Conservation (phyloP, 35 echinoderm and acorn worm species). For the Ophioderma brevispina region DNA sequence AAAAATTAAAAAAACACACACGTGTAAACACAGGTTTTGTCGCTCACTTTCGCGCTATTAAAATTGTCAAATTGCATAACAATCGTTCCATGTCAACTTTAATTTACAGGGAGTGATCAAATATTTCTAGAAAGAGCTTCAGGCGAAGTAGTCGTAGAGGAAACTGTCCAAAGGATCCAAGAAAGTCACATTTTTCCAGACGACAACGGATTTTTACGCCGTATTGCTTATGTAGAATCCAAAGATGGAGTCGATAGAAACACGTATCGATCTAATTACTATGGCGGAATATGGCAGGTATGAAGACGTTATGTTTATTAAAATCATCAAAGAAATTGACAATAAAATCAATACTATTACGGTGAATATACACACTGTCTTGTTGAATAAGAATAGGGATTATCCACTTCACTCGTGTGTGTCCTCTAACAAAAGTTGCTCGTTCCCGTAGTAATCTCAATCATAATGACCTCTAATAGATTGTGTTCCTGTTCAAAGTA, state of each 20-base stretch:
- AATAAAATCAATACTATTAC: not conserved
- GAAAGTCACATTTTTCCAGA: not conserved
- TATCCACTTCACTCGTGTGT: too few species aligned
- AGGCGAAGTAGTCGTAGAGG: not conserved
- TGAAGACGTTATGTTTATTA: not conserved
- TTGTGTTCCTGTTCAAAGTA: not conserved
- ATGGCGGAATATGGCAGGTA: slow-evolving; percentile 18
- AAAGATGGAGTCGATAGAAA: not conserved
- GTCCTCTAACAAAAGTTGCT: too few species aligned
- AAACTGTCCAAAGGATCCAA: not conserved
- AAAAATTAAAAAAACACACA: too few species aligned
- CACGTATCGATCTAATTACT: not conserved
- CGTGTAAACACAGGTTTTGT: too few species aligned
- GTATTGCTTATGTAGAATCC: not conserved
- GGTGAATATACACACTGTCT: too few species aligned
- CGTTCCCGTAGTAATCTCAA: not conserved
- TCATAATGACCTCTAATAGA: not conserved
- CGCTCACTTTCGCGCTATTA: too few species aligned
- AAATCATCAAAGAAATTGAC: not conserved
- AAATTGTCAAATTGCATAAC: too few species aligned
- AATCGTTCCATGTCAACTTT: too few species aligned
- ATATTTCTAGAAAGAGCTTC: too few species aligned
- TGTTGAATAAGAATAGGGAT: too few species aligned
- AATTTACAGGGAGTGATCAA: too few species aligned
- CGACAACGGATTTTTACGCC: slow-evolving; percentile 11